These are phyloP conservation scores for Lepeophtheirus salmonis DNA, from an alignment of 1,140 invertebrate genomes.

Conservation along the genomic window DNA sequence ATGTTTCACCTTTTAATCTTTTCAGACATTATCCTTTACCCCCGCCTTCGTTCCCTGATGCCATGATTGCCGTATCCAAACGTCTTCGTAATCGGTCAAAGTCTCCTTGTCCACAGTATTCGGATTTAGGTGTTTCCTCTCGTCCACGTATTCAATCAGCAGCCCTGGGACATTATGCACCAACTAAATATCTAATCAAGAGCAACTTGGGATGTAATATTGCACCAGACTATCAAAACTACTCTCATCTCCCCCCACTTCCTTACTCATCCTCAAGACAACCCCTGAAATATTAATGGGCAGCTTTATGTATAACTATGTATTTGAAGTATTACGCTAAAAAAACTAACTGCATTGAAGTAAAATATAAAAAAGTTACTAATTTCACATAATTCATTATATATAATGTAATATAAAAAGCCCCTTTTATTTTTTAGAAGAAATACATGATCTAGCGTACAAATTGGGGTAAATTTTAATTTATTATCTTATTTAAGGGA, in stretches of 20 bases:
- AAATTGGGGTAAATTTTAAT: too few relatives aligned
- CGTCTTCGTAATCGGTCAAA: not conserved
- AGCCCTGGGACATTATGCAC: not conserved
- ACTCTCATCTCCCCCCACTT: not conserved
- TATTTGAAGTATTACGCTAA: too few relatives aligned
- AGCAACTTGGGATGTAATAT: not conserved
- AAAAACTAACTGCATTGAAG: too few relatives aligned
- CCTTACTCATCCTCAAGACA: not conserved
- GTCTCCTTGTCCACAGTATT: not conserved
- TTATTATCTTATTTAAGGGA: too few relatives aligned
- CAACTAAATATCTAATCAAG: not conserved
- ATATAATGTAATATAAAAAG: too few relatives aligned
- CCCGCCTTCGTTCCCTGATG: not conserved
- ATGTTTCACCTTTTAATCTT: too few relatives aligned
- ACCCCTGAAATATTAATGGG: too few relatives aligned
- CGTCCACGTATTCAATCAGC: not conserved
- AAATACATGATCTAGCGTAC: too few relatives aligned
- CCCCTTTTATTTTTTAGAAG: too few relatives aligned
- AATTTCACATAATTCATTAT: too few relatives aligned
- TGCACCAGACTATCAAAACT: conserved; percentile 11
- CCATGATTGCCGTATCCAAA: not conserved
- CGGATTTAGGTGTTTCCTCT: not conserved
- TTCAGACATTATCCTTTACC: not conserved
- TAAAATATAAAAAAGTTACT: too few relatives aligned
- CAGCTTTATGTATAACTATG: too few relatives aligned